Conservation (phyloP, 1,140 invertebrate species). For the Caerostris extrusa region DNA sequence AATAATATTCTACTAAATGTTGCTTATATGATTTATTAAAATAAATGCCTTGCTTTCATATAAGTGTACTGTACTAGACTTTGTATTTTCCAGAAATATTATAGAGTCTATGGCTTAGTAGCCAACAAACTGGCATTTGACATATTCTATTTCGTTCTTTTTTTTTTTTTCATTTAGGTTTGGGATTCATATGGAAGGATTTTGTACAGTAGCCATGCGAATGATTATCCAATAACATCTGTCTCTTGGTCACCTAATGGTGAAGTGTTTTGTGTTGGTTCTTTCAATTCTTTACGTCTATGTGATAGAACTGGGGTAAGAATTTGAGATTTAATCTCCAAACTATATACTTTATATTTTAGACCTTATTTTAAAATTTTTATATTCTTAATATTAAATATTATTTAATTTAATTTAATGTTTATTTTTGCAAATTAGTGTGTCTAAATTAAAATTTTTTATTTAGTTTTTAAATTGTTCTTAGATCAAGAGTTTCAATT, state of each 20-base stretch:
- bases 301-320: conserved; percentile 96
- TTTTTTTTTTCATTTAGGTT: conserved; percentile 81
- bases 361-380: background rate
- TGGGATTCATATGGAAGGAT: conserved; percentile 96
- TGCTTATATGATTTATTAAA: too few species aligned
- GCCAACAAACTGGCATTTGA: background rate
- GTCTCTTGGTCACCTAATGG: conserved; percentile 95
- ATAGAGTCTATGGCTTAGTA: too few species aligned
- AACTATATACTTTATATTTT: background rate
- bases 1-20: too few species aligned
- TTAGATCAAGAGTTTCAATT: too few species aligned
- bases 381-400: background rate
- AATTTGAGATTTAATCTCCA: conserved; percentile 68
- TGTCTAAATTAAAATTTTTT: too few species aligned
- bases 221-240: conserved; percentile 95
- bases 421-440: too few species aligned
- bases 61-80: too few species aligned
- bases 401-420: too few species aligned
- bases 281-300: conserved; percentile 94
- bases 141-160: background rate
- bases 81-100: too few species aligned
- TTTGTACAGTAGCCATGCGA: conserved; percentile 90
- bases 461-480: too few species aligned
- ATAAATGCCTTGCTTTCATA: too few species aligned
- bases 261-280: conserved; percentile 94